phyloP scores from a whole-genome alignment of 2,797 vertebrate species.

The Hypotaenidia philippensis region DNA sequence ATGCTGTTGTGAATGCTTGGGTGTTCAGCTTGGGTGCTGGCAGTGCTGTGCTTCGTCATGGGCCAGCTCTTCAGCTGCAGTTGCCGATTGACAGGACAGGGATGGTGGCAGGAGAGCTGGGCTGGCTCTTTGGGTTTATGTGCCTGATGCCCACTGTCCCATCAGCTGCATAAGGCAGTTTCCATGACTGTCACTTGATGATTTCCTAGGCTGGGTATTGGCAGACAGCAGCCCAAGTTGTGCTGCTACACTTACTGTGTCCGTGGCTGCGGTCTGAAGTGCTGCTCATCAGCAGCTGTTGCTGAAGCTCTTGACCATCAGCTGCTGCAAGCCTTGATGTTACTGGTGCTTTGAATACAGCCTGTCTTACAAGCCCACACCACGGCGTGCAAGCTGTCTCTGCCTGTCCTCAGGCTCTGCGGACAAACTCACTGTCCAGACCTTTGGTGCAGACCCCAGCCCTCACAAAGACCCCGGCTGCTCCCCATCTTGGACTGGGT shows the following conservation, averaged over 20 bases:
- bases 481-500: not conserved
- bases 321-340: not conserved
- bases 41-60: not conserved
- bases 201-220: not conserved
- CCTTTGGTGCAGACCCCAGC: fast-evolving
- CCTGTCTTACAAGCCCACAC: not conserved
- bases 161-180: not conserved
- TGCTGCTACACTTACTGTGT: fast-evolving
- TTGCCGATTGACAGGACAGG: not conserved
- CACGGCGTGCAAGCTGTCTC: not conserved
- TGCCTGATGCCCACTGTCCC: not conserved
- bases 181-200: not conserved
- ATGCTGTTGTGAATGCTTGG: not conserved
- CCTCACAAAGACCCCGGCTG: not conserved
- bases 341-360: not conserved
- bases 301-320: not conserved
- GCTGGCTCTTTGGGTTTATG: not conserved
- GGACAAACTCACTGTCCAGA: fast-evolving
- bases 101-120: not conserved
- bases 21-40: not conserved
- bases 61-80: not conserved
- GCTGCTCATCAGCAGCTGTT: not conserved
- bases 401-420: not conserved
- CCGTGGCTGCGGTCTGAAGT: fast-evolving
- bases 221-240: not conserved